phyloP scores from a whole-genome alignment of 2,797 vertebrate genomes.

The Propithecus perrieri region DNA sequence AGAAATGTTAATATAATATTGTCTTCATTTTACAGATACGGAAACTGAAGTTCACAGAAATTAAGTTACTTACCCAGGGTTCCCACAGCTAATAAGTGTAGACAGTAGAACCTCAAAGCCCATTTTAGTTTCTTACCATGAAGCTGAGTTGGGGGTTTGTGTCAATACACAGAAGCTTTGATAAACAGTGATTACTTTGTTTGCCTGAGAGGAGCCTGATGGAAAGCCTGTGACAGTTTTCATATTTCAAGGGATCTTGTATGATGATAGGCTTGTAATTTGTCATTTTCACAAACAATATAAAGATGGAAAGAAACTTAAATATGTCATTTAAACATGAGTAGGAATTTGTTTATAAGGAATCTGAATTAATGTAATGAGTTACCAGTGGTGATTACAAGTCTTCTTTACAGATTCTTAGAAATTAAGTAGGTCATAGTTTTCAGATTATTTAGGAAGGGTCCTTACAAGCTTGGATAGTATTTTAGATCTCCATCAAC shows the following conservation, averaged over 20 bases:
- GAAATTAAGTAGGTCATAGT: background rate
- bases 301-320: background rate
- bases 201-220: background rate
- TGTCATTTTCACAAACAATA: background rate
- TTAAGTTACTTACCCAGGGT: background rate
- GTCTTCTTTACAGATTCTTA: constrained; percentile 1
- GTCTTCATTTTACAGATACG: background rate
- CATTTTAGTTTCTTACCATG: background rate
- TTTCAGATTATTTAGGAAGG: constrained; percentile 14
- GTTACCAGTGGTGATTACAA: background rate
- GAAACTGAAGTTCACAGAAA: constrained; percentile 33
- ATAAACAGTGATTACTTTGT: background rate
- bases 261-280: background rate
- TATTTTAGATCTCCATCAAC: background rate
- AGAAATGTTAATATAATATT: background rate
- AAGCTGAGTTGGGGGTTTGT: background rate
- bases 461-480: background rate
- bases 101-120: background rate
- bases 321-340: background rate
- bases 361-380: background rate
- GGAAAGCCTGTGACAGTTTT: constrained; percentile 10
- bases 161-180: background rate
- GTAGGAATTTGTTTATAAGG: constrained; percentile 33
- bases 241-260: background rate
- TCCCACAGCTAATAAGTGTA: background rate